Conservation (phyloP, 2,797 vertebrate genomes). For the Hephaestus fuliginosus region DNA sequence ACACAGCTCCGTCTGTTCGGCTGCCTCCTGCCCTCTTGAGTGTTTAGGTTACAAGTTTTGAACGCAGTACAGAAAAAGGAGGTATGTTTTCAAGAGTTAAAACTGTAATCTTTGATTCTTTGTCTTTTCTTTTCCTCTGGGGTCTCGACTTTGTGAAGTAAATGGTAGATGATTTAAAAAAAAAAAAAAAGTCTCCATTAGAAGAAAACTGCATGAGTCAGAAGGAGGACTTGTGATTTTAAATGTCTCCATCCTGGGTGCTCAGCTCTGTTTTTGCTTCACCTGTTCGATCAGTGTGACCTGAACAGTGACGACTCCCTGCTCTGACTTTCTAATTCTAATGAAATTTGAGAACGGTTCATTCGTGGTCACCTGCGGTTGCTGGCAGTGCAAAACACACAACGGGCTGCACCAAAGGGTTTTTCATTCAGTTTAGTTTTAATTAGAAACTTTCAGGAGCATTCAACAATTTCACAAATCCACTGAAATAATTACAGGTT, state of each 20-base stretch:
- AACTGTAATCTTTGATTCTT: neutral
- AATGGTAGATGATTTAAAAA: neutral
- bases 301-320: neutral
- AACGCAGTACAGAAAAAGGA: neutral
- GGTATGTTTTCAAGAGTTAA: neutral
- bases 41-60: constrained; percentile 20
- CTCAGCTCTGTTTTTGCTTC: neutral
- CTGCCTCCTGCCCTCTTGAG: constrained; percentile 23
- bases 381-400: constrained; percentile 3
- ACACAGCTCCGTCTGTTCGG: constrained; percentile 71
- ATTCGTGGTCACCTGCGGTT: constrained; percentile 19
- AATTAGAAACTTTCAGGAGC: constrained; percentile 15
- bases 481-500: neutral
- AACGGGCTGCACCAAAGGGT: neutral
- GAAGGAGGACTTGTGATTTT: neutral
- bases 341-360: constrained; percentile 1
- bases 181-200: neutral
- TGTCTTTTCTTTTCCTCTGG: neutral
- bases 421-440: constrained; percentile 14
- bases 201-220: neutral
- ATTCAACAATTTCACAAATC: neutral
- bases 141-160: neutral
- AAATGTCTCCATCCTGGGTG: constrained; percentile 5
- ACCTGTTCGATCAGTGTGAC: neutral
- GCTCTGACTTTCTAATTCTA: constrained; percentile 4